Percentiles rank a stretch among this genome's conserved stretches.
These are phyloP conservation scores for Notodonta dromedarius DNA, from an alignment of 2,888 invertebrate genomes.

Conservation along the genomic window DNA sequence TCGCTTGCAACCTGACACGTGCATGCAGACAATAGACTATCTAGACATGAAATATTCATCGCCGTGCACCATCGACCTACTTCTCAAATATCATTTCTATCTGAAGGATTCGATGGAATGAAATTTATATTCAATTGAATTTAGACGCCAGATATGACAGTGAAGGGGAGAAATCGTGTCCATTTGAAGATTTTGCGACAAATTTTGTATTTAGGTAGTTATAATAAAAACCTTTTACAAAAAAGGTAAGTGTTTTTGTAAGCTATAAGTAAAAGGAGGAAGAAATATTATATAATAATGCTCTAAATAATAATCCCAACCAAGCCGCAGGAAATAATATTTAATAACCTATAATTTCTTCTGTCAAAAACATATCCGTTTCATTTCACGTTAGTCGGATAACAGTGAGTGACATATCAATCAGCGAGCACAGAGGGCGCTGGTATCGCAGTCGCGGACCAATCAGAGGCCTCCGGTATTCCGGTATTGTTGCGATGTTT, in stretches of 20 bases:
- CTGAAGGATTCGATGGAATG: constrained; percentile 8
- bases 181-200: background rate
- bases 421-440: constrained; percentile 3
- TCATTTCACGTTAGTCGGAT: background rate
- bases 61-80: constrained; percentile 11
- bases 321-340: background rate
- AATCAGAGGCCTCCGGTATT: constrained; percentile 4
- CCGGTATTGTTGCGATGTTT: constrained; percentile 35
- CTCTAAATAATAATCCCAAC: background rate
- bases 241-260: too few species aligned
- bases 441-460: background rate
- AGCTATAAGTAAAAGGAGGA: too few species aligned
- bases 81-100: constrained; percentile 7
- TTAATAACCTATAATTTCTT: constrained; percentile 4
- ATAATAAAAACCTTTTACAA: too few species aligned
- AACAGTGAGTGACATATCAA: constrained; percentile 5
- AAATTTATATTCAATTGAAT: constrained; percentile 14
- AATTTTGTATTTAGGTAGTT: background rate
- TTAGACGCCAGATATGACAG: constrained; percentile 6
- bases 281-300: too few species aligned
- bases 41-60: constrained; percentile 33
- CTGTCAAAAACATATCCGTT: background rate
- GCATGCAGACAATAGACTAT: background rate
- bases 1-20: background rate
- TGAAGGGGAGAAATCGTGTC: background rate